phyloP scores from a whole-genome alignment of 2,113 vertebrate species.

The Alaudala cheleensis region DNA sequence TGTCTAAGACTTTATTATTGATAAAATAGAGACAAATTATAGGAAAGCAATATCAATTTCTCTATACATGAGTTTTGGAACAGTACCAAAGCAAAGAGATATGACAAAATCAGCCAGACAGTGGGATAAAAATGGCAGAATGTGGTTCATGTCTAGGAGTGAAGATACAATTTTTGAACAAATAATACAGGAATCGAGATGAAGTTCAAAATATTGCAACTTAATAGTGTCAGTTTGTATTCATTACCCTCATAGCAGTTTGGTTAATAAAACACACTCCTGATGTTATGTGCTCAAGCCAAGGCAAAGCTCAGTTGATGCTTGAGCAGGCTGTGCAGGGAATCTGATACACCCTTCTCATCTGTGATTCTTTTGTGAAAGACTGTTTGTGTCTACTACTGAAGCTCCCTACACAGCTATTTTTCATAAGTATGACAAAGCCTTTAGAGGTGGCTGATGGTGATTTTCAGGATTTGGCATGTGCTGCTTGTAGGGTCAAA shows the following conservation, averaged over 20 bases:
- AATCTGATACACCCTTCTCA: neutral
- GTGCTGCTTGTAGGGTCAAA: neutral
- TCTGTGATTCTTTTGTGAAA: neutral
- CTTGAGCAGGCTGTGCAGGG: neutral
- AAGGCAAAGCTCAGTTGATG: neutral
- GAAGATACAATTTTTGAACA: neutral
- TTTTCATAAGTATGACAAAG: neutral
- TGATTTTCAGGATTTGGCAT: neutral
- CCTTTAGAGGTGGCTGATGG: neutral
- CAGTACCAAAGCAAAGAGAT: neutral
- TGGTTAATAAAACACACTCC: neutral
- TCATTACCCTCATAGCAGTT: neutral
- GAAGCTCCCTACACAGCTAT: neutral
- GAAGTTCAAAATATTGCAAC: neutral
- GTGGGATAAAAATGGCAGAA: neutral
- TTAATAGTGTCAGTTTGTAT: neutral
- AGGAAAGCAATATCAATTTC: neutral
- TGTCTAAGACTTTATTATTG: conserved; percentile 10
- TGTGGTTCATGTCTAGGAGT: neutral
- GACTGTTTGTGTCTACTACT: neutral
- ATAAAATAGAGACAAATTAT: neutral
- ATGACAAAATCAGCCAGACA: neutral
- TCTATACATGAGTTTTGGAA: neutral
- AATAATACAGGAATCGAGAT: neutral
- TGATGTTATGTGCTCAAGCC: neutral